phyloP scores from a whole-genome alignment of 2,888 invertebrate species.

The Drosophila anomelani region DNA sequence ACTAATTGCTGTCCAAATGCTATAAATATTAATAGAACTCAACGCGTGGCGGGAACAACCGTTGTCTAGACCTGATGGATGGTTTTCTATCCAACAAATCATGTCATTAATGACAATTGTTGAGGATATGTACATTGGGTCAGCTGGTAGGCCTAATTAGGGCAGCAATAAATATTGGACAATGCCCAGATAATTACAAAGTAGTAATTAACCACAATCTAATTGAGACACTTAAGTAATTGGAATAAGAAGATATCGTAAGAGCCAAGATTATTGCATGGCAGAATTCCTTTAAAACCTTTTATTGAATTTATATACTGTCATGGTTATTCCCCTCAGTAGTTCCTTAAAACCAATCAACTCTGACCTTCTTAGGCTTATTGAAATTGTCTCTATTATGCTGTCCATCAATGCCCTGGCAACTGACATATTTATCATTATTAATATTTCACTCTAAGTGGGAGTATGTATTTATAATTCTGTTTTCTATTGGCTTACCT shows the following conservation, averaged over 20 bases:
- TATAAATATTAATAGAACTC: constrained; percentile 38
- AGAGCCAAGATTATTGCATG: background rate
- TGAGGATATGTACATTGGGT: constrained; percentile 3
- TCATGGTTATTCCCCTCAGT: no score
- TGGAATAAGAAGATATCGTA: background rate
- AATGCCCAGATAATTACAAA: constrained; percentile 3
- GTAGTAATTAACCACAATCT: background rate
- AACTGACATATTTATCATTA: constrained; percentile 8
- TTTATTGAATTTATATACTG: background rate
- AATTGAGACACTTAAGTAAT: background rate
- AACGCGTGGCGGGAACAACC: no score
- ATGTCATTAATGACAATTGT: constrained; percentile 16
- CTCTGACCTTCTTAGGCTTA: background rate
- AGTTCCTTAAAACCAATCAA: background rate
- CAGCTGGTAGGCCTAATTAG: background rate
- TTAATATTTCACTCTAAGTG: constrained; percentile 8
- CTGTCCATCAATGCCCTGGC: background rate
- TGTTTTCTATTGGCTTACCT: constrained; percentile 2
- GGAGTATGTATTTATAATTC: constrained; percentile 2
- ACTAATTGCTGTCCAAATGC: constrained; percentile 28
- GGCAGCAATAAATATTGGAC: constrained; percentile 15
- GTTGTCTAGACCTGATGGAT: constrained; percentile 25
- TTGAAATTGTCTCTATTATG: constrained; percentile 7
- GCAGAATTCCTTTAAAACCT: no score
- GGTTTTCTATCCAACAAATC: constrained; percentile 4